phyloP scores from a whole-genome alignment of 2,888 invertebrate genomes.

The Leptopilina drosophilae region DNA sequence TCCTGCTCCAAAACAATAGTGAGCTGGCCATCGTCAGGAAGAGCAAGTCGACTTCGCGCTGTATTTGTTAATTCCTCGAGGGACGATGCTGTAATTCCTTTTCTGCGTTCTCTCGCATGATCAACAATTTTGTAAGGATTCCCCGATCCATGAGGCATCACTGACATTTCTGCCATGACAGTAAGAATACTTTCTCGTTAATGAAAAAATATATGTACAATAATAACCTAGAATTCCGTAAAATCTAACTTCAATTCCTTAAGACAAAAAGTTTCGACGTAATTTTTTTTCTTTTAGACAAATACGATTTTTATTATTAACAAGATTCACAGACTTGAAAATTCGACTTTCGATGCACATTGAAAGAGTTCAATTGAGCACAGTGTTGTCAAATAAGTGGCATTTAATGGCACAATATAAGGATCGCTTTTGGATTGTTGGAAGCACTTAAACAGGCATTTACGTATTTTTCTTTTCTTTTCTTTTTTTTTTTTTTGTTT shows the following conservation, averaged over 20 bases:
- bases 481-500: background rate
- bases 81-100: constrained; percentile 89
- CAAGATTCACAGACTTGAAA: background rate
- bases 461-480: background rate
- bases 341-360: constrained; percentile 34
- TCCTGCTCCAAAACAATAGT: constrained; percentile 93
- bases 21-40: constrained; percentile 81
- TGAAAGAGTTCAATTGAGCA: constrained; percentile 29
- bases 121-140: constrained; percentile 90
- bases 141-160: constrained; percentile 71
- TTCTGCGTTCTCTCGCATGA: constrained; percentile 87
- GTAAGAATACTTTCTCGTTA: background rate
- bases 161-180: constrained; percentile 55
- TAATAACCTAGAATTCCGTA: constrained; percentile 7
- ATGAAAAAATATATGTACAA: background rate
- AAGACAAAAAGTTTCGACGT: constrained; percentile 10
- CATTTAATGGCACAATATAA: background rate
- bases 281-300: constrained; percentile 4
- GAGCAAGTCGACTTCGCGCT: constrained; percentile 85
- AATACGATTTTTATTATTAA: constrained; percentile 20
- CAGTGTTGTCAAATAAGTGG: constrained; percentile 25
- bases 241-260: constrained; percentile 23
- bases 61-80: constrained; percentile 87
- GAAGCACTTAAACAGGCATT: constrained; percentile 7
- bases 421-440: background rate